These are phyloP conservation scores for Euplagia quadripunctaria DNA, from an alignment of 2,888 invertebrate species.

Conservation along the genomic window DNA sequence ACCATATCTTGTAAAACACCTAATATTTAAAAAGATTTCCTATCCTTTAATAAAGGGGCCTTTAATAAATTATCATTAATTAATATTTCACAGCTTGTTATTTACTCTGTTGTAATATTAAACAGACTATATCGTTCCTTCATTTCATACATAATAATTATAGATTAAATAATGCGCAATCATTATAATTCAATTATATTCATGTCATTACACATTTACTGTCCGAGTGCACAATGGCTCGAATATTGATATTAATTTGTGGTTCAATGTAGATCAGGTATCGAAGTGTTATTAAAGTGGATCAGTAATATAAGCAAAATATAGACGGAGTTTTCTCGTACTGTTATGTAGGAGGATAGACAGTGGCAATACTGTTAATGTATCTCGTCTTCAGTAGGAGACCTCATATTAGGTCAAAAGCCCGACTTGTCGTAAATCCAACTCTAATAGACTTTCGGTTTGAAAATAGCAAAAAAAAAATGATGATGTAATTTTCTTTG, in stretches of 20 bases:
- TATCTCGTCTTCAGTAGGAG: background rate
- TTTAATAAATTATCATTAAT: too few species aligned
- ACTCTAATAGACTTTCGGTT: background rate
- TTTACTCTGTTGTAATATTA: background rate
- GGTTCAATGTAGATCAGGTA: slow-evolving; percentile 16
- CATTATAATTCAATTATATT: slow-evolving; percentile 48
- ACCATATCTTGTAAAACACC: too few species aligned
- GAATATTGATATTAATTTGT: slow-evolving; percentile 42
- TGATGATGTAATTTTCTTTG: background rate
- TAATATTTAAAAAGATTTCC: too few species aligned
- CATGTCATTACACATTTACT: slow-evolving; percentile 45
- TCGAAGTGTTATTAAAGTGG: background rate
- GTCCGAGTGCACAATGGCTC: slow-evolving; percentile 30
- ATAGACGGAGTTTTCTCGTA: background rate
- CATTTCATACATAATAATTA: slow-evolving; percentile 20
- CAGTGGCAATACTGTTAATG: background rate
- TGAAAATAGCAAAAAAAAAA: background rate
- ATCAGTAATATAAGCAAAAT: background rate
- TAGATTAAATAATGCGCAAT: slow-evolving; percentile 35
- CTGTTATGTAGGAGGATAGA: background rate
- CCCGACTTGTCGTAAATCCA: background rate
- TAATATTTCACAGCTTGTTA: background rate
- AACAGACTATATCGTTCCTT: slow-evolving; percentile 21
- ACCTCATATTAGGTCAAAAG: background rate
- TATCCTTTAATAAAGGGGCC: too few species aligned